A percentile compares a stretch with the other conserved stretches of the same genome.
Conservation (phyloP, 2,113 vertebrate species). For the Centropristis striata region DNA sequence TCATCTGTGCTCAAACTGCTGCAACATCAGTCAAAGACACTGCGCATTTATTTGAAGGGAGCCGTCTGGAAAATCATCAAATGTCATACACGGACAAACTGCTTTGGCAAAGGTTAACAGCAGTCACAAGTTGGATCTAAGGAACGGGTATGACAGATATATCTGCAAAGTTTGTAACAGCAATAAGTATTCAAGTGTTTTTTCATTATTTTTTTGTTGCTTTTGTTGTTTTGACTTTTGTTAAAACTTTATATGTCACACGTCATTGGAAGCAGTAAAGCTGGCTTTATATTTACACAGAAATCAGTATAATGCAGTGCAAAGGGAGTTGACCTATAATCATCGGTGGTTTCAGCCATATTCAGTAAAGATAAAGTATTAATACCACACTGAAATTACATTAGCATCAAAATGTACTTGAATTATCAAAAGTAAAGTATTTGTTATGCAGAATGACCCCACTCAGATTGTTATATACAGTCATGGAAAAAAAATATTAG, state of each 20-base stretch:
- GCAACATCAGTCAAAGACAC: constrained; percentile 17
- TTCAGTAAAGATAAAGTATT: no score
- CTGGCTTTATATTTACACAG: background rate
- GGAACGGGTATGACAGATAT: background rate
- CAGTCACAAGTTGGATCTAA: background rate
- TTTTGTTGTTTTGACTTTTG: background rate
- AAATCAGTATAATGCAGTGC: background rate
- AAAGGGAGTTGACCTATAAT: no score
- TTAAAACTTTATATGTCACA: background rate
- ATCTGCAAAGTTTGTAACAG: background rate
- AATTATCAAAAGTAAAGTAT: no score
- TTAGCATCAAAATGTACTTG: no score
- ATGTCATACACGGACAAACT: background rate
- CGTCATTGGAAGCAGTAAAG: background rate
- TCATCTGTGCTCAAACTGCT: background rate
- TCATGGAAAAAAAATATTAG: no score
- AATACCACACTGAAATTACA: no score
- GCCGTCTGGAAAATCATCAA: background rate
- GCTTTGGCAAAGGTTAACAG: background rate
- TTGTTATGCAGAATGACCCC: no score
- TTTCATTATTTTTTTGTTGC: background rate
- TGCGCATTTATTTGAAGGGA: constrained; percentile 3
- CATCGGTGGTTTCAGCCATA: no score
- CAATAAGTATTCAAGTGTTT: background rate
- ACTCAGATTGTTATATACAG: no score